These are phyloP conservation scores for Agriopis marginaria DNA, from an alignment of 2,888 invertebrate species.

Conservation along the genomic window DNA sequence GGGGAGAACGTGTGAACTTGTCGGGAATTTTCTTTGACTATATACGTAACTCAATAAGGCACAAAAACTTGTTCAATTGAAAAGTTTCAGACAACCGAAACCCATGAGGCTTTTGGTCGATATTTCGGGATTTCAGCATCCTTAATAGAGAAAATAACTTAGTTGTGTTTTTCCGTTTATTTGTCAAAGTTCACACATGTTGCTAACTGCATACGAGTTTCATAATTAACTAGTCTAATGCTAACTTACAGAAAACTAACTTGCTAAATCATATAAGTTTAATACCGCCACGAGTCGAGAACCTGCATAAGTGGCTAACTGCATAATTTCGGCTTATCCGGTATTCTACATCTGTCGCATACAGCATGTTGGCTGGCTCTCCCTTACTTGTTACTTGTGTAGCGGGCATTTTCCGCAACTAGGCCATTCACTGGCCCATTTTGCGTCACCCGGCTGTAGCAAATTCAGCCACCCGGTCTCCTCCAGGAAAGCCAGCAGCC, in stretches of 20 bases:
- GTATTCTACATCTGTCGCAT: constrained; percentile 40
- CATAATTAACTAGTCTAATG: constrained; percentile 35
- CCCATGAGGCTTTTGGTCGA: constrained; percentile 15
- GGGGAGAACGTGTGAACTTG: constrained; percentile 16
- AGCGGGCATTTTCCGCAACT: no score
- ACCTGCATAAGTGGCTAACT: constrained; percentile 40
- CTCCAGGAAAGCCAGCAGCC: no score
- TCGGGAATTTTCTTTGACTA: constrained; percentile 11
- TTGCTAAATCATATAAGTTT: constrained; percentile 43
- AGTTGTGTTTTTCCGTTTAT: background rate
- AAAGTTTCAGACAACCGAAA: constrained; percentile 11
- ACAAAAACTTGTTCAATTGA: constrained; percentile 16
- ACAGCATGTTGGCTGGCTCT: background rate
- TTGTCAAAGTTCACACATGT: constrained; percentile 16
- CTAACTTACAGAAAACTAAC: constrained; percentile 39
- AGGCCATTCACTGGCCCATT: no score
- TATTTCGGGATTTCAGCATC: constrained; percentile 2
- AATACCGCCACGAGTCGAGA: constrained; percentile 27
- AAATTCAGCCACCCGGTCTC: no score
- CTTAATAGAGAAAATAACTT: no score
- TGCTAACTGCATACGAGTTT: constrained; percentile 21
- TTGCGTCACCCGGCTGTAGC: no score
- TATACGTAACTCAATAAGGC: constrained; percentile 20
- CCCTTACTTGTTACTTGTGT: no score
- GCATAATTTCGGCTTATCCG: constrained; percentile 43